These are phyloP conservation scores for Pituophis catenifer DNA, from an alignment of 2,113 vertebrate genomes.

Conservation along the genomic window DNA sequence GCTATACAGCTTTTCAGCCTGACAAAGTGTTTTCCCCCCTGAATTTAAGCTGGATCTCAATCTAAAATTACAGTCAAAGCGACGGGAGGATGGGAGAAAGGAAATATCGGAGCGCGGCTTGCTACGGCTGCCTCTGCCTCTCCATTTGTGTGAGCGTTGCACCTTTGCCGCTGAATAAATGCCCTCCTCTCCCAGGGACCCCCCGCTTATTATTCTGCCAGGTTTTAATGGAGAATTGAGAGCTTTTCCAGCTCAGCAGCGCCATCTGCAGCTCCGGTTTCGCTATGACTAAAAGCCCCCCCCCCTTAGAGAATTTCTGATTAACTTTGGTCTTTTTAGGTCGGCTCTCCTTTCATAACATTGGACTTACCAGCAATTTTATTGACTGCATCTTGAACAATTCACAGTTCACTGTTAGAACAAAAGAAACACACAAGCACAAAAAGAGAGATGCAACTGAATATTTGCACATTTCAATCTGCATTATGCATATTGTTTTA, in stretches of 20 bases:
- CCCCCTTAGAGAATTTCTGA: not conserved
- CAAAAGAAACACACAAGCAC: not conserved
- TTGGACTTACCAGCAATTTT: not conserved
- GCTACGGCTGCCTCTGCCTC: slow-evolving; percentile 76
- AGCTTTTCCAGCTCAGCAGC: slow-evolving; percentile 68
- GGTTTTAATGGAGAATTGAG: slow-evolving; percentile 58
- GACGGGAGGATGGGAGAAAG: slow-evolving; percentile 36
- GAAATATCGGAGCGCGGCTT: slow-evolving; percentile 54
- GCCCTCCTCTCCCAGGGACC: slow-evolving; percentile 84
- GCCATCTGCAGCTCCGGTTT: slow-evolving; percentile 70
- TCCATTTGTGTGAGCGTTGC: slow-evolving; percentile 79
- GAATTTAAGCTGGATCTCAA: slow-evolving; percentile 80
- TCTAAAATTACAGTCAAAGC: slow-evolving; percentile 83
- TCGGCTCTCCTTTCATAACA: not conserved
- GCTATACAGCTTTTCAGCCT: slow-evolving; percentile 72
- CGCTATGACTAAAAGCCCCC: not conserved
- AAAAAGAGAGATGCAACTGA: not conserved
- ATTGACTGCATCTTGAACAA: not conserved
- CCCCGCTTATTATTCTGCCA: slow-evolving; percentile 71
- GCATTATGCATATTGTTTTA: fast-evolving
- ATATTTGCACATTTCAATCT: fast-evolving
- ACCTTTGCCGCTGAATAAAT: slow-evolving; percentile 85
- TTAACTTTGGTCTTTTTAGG: slow-evolving; percentile 5
- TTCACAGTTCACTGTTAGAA: not conserved
- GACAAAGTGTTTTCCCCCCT: slow-evolving; percentile 74